phyloP scores from a whole-genome alignment of 2,888 invertebrate species.

The Periphyllus acericola region DNA sequence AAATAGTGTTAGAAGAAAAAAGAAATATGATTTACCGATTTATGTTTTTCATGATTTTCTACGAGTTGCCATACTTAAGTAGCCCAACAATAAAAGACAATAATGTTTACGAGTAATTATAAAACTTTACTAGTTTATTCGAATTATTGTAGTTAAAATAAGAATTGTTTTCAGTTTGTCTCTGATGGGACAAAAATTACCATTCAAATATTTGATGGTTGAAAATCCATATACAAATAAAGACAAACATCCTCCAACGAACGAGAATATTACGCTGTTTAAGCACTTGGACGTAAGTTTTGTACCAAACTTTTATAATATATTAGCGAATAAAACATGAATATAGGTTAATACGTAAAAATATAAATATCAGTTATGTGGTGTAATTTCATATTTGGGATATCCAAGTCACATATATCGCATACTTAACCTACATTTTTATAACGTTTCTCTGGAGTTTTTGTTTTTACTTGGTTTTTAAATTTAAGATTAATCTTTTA shows the following conservation, averaged over 20 bases:
- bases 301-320: not conserved
- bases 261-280: slow-evolving; percentile 46
- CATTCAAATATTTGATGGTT: not conserved
- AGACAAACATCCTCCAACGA: not conserved
- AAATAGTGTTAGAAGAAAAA: too few relatives aligned
- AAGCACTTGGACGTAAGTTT: slow-evolving; percentile 54
- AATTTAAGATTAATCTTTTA: too few relatives aligned
- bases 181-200: not conserved
- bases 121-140: not conserved
- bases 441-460: too few relatives aligned
- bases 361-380: not conserved
- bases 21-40: not conserved
- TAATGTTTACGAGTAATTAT: not conserved
- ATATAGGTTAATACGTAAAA: not conserved
- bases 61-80: not conserved
- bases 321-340: not conserved
- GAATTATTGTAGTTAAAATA: not conserved
- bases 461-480: too few relatives aligned
- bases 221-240: not conserved
- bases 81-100: not conserved
- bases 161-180: slow-evolving; percentile 21
- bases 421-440: too few relatives aligned
- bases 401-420: too few relatives aligned
- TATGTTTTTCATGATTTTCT: not conserved
- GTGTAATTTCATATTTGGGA: too few relatives aligned